phyloP scores from a whole-genome alignment of 2,888 invertebrate species.

The Neria commutata region DNA sequence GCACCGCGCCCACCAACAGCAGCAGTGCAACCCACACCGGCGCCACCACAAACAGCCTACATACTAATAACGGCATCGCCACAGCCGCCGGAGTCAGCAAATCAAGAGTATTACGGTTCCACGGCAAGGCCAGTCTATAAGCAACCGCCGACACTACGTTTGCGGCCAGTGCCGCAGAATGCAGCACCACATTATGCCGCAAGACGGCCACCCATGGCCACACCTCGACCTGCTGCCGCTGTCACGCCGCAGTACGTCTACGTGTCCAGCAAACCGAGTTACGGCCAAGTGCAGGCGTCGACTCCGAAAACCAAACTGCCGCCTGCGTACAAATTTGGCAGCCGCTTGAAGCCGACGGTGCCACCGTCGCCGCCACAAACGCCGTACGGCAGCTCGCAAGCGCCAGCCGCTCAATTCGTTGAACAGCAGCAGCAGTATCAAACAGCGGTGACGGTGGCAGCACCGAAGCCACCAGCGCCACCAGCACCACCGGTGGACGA shows the following conservation, averaged over 20 bases:
- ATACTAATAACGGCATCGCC: slow-evolving; percentile 49
- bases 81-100: slow-evolving; percentile 32
- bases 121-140: slow-evolving; percentile 49
- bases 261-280: slow-evolving; percentile 29
- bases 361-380: slow-evolving; percentile 24
- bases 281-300: slow-evolving; percentile 23
- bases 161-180: slow-evolving; percentile 44
- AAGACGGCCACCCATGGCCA: slow-evolving; percentile 17
- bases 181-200: slow-evolving; percentile 27
- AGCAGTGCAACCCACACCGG: not conserved
- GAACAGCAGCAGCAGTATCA: slow-evolving; percentile 11
- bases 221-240: slow-evolving; percentile 27
- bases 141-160: slow-evolving; percentile 48
- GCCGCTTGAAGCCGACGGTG: slow-evolving; percentile 22
- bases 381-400: slow-evolving; percentile 3
- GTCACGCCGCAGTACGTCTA: slow-evolving; percentile 35
- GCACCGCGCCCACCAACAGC: slow-evolving; percentile 24
- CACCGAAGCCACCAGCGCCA: slow-evolving; percentile 12
- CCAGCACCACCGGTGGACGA: slow-evolving; percentile 30
- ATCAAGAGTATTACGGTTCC: slow-evolving; percentile 36
- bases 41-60: slow-evolving; percentile 41
- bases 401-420: not conserved
- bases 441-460: not conserved
- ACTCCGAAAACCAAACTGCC: slow-evolving; percentile 44
- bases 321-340: slow-evolving; percentile 46